Evolutionary conservation across 2,113 vertebrate species (phyloP).

Genomic region (Prinia subflava): DNA sequence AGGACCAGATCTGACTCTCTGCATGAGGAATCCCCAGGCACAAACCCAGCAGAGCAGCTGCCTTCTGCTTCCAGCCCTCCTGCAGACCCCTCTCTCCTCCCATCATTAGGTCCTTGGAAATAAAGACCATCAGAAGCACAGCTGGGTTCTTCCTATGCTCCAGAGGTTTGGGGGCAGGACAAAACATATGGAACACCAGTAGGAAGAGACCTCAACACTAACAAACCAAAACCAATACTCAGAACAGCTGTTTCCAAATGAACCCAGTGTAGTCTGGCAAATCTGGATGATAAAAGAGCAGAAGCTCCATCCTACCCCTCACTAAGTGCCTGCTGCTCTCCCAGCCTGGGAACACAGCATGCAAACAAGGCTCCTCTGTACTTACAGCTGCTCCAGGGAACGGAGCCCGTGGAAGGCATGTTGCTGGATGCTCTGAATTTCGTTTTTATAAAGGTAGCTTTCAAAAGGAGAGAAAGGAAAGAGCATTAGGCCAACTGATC

Average conservation of each 20-base stretch:
- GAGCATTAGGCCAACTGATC: background rate
- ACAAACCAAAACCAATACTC: background rate
- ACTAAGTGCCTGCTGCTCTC: background rate
- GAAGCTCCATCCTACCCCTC: background rate
- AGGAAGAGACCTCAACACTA: background rate
- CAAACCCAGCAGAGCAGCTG: background rate
- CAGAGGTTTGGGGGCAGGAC: background rate
- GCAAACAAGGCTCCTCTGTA: slow-evolving; percentile 36
- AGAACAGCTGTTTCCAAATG: background rate
- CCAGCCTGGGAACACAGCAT: background rate
- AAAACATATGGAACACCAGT: background rate
- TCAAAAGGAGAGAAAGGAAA: slow-evolving; percentile 65
- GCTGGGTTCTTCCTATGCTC: background rate
- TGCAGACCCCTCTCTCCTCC: background rate
- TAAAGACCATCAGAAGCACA: background rate
- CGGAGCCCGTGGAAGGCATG: slow-evolving; percentile 87
- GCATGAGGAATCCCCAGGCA: background rate
- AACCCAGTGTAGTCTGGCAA: background rate
- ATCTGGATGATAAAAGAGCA: background rate
- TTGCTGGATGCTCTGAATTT: slow-evolving; percentile 90
- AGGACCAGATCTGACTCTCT: background rate
- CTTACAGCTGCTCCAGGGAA: slow-evolving; percentile 94
- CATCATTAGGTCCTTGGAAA: background rate
- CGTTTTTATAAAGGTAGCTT: slow-evolving; percentile 96
- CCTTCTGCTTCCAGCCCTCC: background rate